Base-by-base conservation (phyloP, 1,140 invertebrate genomes). In the Microvelia longipes region DNA sequence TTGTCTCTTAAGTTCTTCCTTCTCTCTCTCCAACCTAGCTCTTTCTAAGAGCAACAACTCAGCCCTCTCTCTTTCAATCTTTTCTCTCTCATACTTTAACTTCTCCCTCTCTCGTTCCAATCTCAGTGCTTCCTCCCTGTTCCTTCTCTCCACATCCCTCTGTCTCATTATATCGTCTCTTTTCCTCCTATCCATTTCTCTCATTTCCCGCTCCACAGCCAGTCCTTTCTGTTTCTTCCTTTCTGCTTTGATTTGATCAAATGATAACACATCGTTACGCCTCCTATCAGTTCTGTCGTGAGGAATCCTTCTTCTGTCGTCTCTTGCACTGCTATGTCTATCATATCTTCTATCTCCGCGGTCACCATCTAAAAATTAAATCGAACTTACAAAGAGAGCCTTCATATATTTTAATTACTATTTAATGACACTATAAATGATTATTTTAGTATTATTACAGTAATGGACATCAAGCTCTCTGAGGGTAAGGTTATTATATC, bases 21-120 rank as follows among this genome's bases (percentile, higher is more conserved):
- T 85, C 74, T 94, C 92, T 66, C 90, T 80, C 76, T 93, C 91
- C 27, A 94, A 80, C 76, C 90, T 89, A 74, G 93, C 91, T 24
- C 91, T 80, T 78, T 94, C 92, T 63, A 91, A 75, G 71, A 88
- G 85, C 67, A 92, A 77, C 15, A 93, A 78, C 77, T 94, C 91
- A 30, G 88, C 87, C 76, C 90, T 89, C 75, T 93, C 91, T 24
- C 88, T 83, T 75, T 91, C 90, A 26, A 92, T 83, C 64, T 85
- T 83, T 75, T 91, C 89, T 27, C 88, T 81, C 79, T 95, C 93
- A 1, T 87, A 76, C 35, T 87, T 83, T 50, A 92, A 79, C 74
- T 90, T 89, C 74, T 91, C 87, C 15, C 89, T 82, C 78, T 92
- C 90, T 75, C 81, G 77, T 68, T 90, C 89, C 35, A 94, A 81